Percentiles rank a stretch among this genome's conserved stretches.
Evolutionary conservation across 1,140 invertebrate species (phyloP).

Genomic region (Pogonomyrmex barbatus): DNA sequence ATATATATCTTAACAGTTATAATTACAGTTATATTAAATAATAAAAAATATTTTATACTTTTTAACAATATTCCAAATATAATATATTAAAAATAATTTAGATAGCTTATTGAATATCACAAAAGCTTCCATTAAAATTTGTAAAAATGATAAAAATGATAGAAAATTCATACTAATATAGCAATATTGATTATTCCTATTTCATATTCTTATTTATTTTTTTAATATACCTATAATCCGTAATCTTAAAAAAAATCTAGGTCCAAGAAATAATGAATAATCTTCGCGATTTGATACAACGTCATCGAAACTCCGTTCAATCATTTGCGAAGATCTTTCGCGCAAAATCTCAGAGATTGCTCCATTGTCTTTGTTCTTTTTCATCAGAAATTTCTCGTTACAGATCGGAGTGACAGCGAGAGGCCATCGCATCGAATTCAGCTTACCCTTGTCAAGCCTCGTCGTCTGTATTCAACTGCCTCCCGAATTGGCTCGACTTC

Average conservation of each 20-base stretch:
- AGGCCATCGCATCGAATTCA: conserved; percentile 47
- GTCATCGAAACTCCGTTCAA: background rate
- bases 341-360: background rate
- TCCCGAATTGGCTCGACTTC: conserved; percentile 63
- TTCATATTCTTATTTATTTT: background rate
- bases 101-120: background rate
- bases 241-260: background rate
- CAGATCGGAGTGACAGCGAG: conserved; percentile 17
- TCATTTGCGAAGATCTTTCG: background rate
- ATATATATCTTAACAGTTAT: background rate
- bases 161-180: background rate
- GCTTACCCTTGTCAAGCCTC: conserved; percentile 62
- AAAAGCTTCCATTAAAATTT: background rate
- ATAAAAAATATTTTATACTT: background rate
- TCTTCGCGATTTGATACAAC: background rate
- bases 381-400: conserved; percentile 53
- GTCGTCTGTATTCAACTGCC: conserved; percentile 64
- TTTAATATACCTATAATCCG: background rate
- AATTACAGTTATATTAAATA: background rate
- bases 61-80: background rate
- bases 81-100: background rate
- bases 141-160: background rate
- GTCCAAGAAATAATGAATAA: background rate
- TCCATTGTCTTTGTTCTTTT: conserved; percentile 1
- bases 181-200: background rate